Evolutionary conservation across 1,140 invertebrate genomes (phyloP).

Genomic region (Parasteatoda tepidariorum): DNA sequence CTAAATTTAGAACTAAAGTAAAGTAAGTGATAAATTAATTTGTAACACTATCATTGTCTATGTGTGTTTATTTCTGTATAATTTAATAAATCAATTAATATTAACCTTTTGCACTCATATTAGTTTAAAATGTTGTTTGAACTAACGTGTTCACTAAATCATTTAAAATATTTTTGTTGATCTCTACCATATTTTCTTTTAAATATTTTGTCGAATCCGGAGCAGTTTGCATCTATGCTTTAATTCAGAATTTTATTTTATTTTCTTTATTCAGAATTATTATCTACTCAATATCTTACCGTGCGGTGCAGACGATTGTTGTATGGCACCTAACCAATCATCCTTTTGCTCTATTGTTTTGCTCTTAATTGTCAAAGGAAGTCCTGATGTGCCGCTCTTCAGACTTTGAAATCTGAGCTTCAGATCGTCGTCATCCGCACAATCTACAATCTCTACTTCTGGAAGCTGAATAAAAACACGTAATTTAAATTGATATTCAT

Average conservation of each 20-base stretch:
- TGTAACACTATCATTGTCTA: too few species aligned
- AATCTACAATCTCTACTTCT: conserved; percentile 48
- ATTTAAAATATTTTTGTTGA: too few species aligned
- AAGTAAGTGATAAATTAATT: too few species aligned
- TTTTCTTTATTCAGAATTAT: not conserved
- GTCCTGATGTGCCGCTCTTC: conserved; percentile 1
- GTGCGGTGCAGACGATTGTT: conserved; percentile 23
- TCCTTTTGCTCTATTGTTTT: conserved; percentile 81
- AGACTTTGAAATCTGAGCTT: conserved; percentile 48
- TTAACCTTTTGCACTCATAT: too few species aligned
- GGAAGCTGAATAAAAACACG: conserved; percentile 8
- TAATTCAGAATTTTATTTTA: not conserved
- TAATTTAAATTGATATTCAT: not conserved
- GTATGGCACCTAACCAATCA: conserved; percentile 80
- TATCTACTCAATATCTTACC: conserved; percentile 1
- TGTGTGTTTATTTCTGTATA: too few species aligned
- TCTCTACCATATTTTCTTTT: not conserved
- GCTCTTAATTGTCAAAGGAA: conserved; percentile 73
- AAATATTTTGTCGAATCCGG: too few species aligned
- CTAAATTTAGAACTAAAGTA: too few species aligned
- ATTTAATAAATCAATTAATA: too few species aligned
- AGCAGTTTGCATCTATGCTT: too few species aligned
- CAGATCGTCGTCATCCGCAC: conserved; percentile 49
- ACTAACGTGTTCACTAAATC: too few species aligned
- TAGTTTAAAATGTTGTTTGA: too few species aligned